Evolutionary conservation across 2,113 vertebrate species (phyloP), one percentile per base, ranked within the genome.

Genomic region (Aix galericulata): DNA sequence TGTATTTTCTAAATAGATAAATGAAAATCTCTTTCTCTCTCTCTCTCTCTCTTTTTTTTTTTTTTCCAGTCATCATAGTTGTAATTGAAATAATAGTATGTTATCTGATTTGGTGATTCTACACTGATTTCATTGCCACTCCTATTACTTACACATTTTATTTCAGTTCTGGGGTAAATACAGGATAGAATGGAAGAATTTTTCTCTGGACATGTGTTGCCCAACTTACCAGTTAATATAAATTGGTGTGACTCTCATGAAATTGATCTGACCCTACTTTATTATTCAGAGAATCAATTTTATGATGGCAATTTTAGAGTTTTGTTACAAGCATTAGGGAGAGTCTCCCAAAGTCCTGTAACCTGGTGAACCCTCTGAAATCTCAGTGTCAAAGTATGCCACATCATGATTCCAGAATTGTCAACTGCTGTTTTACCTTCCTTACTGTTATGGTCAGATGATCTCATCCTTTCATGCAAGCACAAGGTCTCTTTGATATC

Each of bases 271-370:
- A 59, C 81, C 14, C 46, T 84, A 17, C 36, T 89, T 71, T 59
- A 58, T 18, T 72, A 9, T 81, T 76, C 73, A 15, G 46, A n/a
- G 34, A 88, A 48, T 44, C 17, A 16, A 14, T 68, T 80, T 90
- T 62, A 34, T 14, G 22, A 18, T 42, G 13, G 13, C 3, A 46
- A 6, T 32, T 42, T 48, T 25, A 27, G 56, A 80, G 14, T 53
- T 81, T 74, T 91, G 22, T 71, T 34, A 18, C 15, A 62, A 34
- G 29, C 22, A 10, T 2, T 25, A 46, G 16, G 53, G 48, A 34
- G 46, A 63, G n/a, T 26, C 13, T 75, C 7, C 4, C 0, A 0
- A 67, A 22, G 10, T 50, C 46, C 8, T n/a, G 38, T 64, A 74
- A 17, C 22, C 27, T 32, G 31, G 29, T 60, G 53, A 79, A 38